Conservation (phyloP, 2,113 vertebrate genomes). For the Dromiciops gliroides region DNA sequence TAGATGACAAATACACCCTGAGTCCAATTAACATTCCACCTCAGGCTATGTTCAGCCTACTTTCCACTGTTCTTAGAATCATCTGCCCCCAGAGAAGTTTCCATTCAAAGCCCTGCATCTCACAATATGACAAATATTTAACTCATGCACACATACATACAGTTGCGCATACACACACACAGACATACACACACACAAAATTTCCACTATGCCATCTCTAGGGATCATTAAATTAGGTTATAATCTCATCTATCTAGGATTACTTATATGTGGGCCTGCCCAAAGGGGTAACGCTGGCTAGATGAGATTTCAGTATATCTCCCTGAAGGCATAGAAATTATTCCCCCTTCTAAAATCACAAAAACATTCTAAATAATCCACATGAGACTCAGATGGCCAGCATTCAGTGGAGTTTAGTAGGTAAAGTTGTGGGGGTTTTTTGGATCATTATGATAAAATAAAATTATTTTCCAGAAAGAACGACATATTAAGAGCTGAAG, state of each 20-base stretch:
- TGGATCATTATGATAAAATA: neutral
- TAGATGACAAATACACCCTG: neutral
- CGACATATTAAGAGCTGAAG: neutral
- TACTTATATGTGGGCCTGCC: neutral
- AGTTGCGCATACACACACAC: neutral
- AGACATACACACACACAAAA: neutral
- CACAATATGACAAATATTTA: neutral
- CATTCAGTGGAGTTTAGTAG: neutral
- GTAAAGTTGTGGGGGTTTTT: neutral
- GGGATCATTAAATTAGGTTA: neutral
- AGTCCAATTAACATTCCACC: neutral
- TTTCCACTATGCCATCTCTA: neutral
- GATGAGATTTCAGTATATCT: neutral
- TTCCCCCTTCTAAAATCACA: neutral
- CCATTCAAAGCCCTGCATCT: neutral
- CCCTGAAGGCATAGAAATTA: neutral
- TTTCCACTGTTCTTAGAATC: neutral
- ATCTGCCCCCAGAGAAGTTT: neutral
- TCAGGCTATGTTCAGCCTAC: neutral
- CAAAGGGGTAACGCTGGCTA: neutral
- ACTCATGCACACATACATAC: neutral
- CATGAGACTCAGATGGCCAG: neutral
- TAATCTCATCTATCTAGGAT: neutral
- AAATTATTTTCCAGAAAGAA: neutral
- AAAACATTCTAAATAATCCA: neutral